These are phyloP conservation scores for Paedocypris micromegethes DNA, from an alignment of 2,797 vertebrate genomes.

Conservation along the genomic window DNA sequence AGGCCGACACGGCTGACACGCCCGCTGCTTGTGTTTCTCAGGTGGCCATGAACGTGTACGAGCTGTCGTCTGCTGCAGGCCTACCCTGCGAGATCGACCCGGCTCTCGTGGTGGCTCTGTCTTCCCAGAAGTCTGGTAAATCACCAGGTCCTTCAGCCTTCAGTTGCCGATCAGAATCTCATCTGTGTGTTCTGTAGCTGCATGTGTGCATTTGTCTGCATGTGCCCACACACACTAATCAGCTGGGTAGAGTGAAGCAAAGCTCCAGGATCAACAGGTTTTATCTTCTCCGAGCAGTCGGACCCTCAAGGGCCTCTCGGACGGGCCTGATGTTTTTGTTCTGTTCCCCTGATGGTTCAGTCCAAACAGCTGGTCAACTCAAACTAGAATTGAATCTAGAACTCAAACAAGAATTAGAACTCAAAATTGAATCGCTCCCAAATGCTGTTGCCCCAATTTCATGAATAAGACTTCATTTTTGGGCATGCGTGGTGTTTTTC, in stretches of 20 bases:
- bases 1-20: background rate
- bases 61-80: conserved; percentile 93
- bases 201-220: background rate
- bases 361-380: conserved; percentile 37
- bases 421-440: conserved; percentile 37
- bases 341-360: conserved; percentile 33
- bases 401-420: no score
- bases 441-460: conserved; percentile 35
- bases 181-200: background rate
- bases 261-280: conserved; percentile 5
- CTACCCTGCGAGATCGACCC: conserved; percentile 97
- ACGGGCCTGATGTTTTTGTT: conserved; percentile 29
- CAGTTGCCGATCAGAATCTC: background rate
- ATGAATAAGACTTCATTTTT: conserved; percentile 50
- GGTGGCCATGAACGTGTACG: conserved; percentile 99
- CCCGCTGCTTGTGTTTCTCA: conserved; percentile 47
- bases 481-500: conserved; percentile 39
- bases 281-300: conserved; percentile 23
- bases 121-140: conserved; percentile 94
- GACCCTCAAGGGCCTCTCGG: conserved; percentile 32
- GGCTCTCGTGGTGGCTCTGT: conserved; percentile 91
- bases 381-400: conserved; percentile 11
- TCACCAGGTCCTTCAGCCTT: background rate
- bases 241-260: conserved; percentile 1
- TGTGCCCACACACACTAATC: background rate